Evolutionary conservation across 2,888 invertebrate genomes (phyloP).

Genomic region (Drosophila subquinaria): DNA sequence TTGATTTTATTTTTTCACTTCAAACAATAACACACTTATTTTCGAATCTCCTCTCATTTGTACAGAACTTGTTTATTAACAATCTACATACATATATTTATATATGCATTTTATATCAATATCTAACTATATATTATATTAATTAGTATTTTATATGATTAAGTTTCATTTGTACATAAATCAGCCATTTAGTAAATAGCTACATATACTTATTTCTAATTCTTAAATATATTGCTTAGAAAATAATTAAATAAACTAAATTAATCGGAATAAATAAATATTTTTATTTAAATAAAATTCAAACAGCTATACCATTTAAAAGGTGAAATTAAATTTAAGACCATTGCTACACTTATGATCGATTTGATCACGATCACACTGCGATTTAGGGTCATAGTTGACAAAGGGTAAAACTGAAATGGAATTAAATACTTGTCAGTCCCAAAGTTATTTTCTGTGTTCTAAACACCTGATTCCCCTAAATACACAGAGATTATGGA

Average conservation of each 20-base stretch:
- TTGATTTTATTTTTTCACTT: constrained; percentile 31
- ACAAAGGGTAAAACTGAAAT: too few species aligned
- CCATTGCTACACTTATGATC: too few species aligned
- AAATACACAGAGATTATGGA: too few species aligned
- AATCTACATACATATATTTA: background rate
- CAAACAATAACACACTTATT: constrained; percentile 9
- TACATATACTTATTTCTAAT: background rate
- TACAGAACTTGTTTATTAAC: constrained; percentile 49
- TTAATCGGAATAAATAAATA: constrained; percentile 27
- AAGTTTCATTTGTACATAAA: constrained; percentile 56
- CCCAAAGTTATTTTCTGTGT: too few species aligned
- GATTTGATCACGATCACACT: too few species aligned
- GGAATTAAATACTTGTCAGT: too few species aligned
- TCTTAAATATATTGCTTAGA: background rate
- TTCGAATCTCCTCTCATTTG: constrained; percentile 64
- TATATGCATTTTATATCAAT: constrained; percentile 4
- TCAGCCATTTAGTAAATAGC: constrained; percentile 45
- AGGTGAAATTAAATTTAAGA: background rate
- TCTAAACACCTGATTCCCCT: too few species aligned
- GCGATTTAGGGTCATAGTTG: too few species aligned
- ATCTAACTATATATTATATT: background rate
- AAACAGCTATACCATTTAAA: background rate
- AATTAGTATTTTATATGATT: constrained; percentile 24
- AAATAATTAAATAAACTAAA: background rate
- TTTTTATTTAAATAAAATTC: constrained; percentile 1